Conservation (phyloP, 2,113 vertebrate species). For the Aythya baeri region DNA sequence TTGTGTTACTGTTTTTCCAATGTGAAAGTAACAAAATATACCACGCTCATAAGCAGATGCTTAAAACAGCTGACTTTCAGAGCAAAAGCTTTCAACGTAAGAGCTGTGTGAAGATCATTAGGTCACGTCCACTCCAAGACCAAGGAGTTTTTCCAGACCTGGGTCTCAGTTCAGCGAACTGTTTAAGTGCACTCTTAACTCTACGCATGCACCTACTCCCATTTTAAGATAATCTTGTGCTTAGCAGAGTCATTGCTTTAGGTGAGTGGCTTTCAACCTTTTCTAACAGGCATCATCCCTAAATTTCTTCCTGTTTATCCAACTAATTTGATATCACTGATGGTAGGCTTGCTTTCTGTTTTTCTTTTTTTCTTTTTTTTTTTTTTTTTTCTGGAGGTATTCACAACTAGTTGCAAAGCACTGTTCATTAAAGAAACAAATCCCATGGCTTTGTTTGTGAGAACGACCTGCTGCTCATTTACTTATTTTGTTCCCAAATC, state of each 20-base stretch:
- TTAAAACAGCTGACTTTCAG: neutral
- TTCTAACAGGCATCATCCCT: neutral
- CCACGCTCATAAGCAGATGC: neutral
- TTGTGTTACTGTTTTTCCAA: neutral
- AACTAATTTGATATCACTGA: neutral
- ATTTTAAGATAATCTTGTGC: neutral
- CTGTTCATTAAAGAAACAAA: neutral
- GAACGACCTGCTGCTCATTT: neutral
- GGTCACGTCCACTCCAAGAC: neutral
- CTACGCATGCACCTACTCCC: neutral
- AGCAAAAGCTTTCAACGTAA: neutral
- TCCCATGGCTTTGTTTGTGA: neutral
- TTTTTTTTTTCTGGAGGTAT: neutral
- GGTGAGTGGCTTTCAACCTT: neutral
- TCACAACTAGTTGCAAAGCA: neutral
- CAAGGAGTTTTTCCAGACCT: neutral
- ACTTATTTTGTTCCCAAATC: neutral
- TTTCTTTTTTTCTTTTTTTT: neutral
- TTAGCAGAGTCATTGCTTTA: neutral
- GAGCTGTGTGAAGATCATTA: neutral
- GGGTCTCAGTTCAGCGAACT: conserved; percentile 5
- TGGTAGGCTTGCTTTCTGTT: neutral
- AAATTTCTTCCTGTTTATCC: neutral
- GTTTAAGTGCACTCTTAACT: neutral
- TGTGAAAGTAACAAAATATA: neutral